Conservation (phyloP, 2,797 vertebrate species). For the Pristis pectinata region DNA sequence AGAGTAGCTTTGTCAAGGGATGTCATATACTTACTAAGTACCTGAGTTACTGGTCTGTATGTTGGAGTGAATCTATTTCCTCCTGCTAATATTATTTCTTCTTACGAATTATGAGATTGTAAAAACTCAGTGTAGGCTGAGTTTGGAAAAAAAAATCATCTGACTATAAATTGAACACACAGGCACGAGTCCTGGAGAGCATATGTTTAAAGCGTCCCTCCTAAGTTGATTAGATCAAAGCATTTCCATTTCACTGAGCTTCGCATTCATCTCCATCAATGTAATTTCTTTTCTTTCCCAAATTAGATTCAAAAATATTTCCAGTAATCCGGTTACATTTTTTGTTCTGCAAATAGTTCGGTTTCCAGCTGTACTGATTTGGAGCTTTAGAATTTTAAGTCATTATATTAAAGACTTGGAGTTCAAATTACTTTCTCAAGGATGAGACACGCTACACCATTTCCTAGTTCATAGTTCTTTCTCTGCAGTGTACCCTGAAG, state of each 20-base stretch:
- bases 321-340: background rate
- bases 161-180: background rate
- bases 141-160: background rate
- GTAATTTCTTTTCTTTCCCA: background rate
- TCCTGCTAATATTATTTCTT: background rate
- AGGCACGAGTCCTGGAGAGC: background rate
- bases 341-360: background rate
- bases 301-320: constrained; percentile 30
- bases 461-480: background rate
- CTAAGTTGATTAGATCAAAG: background rate
- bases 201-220: background rate
- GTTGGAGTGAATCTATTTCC: background rate
- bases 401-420: background rate
- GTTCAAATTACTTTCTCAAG: background rate
- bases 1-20: too few relatives aligned
- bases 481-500: background rate
- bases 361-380: background rate
- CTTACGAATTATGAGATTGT: background rate
- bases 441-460: background rate
- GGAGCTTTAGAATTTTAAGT: constrained; percentile 13
- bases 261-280: background rate
- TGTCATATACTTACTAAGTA: background rate
- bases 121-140: background rate
- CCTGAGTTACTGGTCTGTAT: background rate
- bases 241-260: background rate